Evolutionary conservation across 92 coral and sea anemone genomes (phyloP), one percentile per base, ranked within the genome.

Genomic region (Epizoanthus rinbou): DNA sequence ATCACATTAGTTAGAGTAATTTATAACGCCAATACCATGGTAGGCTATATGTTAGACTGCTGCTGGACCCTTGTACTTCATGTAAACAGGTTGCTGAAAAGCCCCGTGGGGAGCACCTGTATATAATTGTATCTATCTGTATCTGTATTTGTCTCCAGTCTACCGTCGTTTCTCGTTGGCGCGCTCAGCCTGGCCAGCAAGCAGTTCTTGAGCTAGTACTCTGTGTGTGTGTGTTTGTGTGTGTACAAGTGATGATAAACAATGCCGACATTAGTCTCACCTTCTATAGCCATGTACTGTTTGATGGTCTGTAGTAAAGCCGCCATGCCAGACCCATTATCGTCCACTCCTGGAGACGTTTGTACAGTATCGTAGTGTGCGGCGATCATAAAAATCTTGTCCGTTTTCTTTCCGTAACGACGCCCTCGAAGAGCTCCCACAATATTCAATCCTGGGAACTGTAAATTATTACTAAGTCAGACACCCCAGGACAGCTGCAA

Each of bases 321-420:
- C 13, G 93, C 84, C 83, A 92, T 85, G 13, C 97, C 97, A 2
- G 97, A 92, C 4, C 97, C 97, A 53, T 92, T 92, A 39, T 92
- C 97, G 57, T 90, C 90, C 53, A 92, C 97, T 19, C 97, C 97
- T 1, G 85, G 85, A 45, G 94, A 82, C 31, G 89, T 73, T 11
- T 14, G 1, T 28, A 87, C 93, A 64, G 97, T 56, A 86, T 92
- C 97, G 50, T 92, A 92, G 63, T 92, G 97, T n/a, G 97, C 19
- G 70, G 85, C 97, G 73, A 92, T 87, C 50, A 92, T 45, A 56
- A 92, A 85, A 24, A 90, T 85, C 76, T 87, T 88, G 81, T 92
- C 97, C 17, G 81, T 82, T 60, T 84, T 74, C 69, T 86, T 81
- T 62, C 88, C 86, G 60, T 88, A 80, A 60, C 59, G 58, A 50